Percentiles rank a stretch among this genome's conserved stretches.
These are phyloP conservation scores for Tiliqua scincoides DNA, from an alignment of 2,113 vertebrate genomes.

Conservation along the genomic window DNA sequence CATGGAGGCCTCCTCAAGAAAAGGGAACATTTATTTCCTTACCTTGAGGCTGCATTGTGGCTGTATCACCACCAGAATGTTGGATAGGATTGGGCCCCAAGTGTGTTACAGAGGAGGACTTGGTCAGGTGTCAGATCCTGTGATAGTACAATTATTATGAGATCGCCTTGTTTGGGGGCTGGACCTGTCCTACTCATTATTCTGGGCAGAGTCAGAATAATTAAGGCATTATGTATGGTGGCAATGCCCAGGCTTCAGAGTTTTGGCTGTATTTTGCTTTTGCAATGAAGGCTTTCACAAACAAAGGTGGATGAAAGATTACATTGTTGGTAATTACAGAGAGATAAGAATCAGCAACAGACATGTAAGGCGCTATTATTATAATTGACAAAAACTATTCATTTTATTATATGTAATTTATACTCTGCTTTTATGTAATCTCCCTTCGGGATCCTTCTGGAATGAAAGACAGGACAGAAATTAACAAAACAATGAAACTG, in stretches of 20 bases:
- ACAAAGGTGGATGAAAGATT: slow-evolving; percentile 1
- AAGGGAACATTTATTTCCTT: too few species aligned
- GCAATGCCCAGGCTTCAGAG: neutral
- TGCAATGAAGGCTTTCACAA: neutral
- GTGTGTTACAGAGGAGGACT: neutral
- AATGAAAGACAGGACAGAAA: neutral
- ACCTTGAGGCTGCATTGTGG: too few species aligned
- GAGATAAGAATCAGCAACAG: neutral
- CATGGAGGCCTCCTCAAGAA: too few species aligned
- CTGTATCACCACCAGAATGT: too few species aligned
- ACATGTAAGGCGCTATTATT: neutral
- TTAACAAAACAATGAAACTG: neutral
- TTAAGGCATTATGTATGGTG: neutral
- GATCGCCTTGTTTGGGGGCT: too few species aligned
- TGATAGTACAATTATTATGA: too few species aligned
- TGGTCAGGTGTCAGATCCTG: too few species aligned
- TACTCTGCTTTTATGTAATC: neutral
- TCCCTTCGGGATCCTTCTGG: neutral
- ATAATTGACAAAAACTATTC: neutral
- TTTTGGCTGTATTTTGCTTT: neutral
- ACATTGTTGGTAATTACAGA: neutral
- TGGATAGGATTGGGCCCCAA: too few species aligned
- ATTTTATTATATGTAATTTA: neutral
- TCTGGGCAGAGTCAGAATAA: too few species aligned
- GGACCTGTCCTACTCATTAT: too few species aligned